Evolutionary conservation across 1,140 invertebrate species (phyloP), one percentile per base, ranked within the genome.

Genomic region (Euschistus heros): DNA sequence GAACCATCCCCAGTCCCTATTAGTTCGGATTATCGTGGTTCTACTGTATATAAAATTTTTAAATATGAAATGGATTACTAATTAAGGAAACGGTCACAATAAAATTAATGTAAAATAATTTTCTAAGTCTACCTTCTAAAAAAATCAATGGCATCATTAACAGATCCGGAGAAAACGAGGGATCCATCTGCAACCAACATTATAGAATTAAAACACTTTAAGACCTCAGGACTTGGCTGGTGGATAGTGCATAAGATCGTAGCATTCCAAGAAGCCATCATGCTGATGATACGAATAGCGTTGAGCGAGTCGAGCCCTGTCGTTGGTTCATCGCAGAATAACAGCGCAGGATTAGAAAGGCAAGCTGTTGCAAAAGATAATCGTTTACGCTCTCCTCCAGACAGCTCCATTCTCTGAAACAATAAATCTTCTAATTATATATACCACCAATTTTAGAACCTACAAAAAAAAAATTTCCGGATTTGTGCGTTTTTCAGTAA

Each of bases 291-390:
- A 74, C 90, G 91, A 69, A 88, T 84, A 0, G 94, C 94, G 72
- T 94, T 95, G 71, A 85, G 94, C 0, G 94, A 91, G 75, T 98
- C 95, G 52, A 97, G 75, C 0, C 95, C 88, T 0, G 88, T 96
- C 0, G 95, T 98, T 5, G 95, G 94, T 73, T 98, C 96, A 74
- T 98, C 96, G 73, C 94, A 92, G 75, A 98, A 97, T 63, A 98
- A 76, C 33, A 98, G 79, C 5, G 88, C 84, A 0, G 95, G 95
- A 79, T 97, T 89, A 4, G 91, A 96, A 20, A 98, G 73, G 20
- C 97, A 78, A 78, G 97, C 94, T 4, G 91, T 88, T 10, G 93
- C 95, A 75, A 98, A 97, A 0, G 94, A 85, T 14, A 98, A 76
- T 57, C 95, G 79, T 71, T 96, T 97, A 71, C 86, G 88, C 75